Percentiles rank a stretch among this genome's conserved stretches.
Conservation (phyloP, 1,140 invertebrate species). For the Drosophila bifasciata region DNA sequence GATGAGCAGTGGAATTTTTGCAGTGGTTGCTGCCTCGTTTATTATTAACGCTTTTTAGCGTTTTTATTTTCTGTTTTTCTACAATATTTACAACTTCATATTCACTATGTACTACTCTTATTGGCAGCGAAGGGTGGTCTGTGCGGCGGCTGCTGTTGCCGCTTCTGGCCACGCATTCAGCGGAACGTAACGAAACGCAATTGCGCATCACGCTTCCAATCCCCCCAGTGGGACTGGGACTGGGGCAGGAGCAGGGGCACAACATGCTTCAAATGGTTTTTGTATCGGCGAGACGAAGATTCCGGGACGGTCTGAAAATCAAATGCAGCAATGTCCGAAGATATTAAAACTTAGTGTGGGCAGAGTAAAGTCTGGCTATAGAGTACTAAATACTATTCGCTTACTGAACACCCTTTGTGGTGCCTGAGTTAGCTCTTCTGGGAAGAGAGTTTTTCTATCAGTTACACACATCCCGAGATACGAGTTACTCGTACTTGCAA, state of each 20-base stretch:
- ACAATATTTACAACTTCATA: constrained; percentile 77
- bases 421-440: background rate
- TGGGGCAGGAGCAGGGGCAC: constrained; percentile 24
- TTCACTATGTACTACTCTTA: constrained; percentile 48
- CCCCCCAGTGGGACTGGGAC: constrained; percentile 1
- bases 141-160: constrained; percentile 17
- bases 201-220: constrained; percentile 78
- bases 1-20: constrained; percentile 76
- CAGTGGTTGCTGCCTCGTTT: constrained; percentile 70
- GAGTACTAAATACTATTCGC: background rate
- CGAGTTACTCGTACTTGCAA: constrained; percentile 6
- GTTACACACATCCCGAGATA: no score
- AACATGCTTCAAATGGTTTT: constrained; percentile 51
- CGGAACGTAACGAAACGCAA: constrained; percentile 80
- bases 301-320: constrained; percentile 53
- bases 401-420: constrained; percentile 13
- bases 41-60: constrained; percentile 38
- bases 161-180: constrained; percentile 62
- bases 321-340: constrained; percentile 30
- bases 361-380: background rate
- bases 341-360: background rate
- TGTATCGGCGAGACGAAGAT: constrained; percentile 33
- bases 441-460: background rate
- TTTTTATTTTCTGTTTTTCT: constrained; percentile 54
- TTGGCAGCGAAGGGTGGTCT: constrained; percentile 67